These are phyloP conservation scores for Xiphias gladius DNA, from an alignment of 2,113 vertebrate genomes.

Conservation along the genomic window DNA sequence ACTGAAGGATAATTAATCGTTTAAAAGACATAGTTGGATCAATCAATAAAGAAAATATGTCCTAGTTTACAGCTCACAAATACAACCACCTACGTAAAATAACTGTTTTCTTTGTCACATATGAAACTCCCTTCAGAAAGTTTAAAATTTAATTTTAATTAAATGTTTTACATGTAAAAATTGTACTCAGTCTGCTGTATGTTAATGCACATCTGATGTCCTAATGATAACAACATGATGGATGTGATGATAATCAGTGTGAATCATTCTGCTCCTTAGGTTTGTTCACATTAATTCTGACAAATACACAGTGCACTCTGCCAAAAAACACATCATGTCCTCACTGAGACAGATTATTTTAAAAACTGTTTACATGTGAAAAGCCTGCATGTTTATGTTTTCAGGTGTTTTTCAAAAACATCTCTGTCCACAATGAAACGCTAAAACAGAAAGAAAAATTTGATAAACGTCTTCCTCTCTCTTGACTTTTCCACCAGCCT, in stretches of 20 bases:
- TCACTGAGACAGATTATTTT: slow-evolving; percentile 10
- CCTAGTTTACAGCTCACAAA: too few species aligned
- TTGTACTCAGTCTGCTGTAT: neutral
- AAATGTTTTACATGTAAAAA: neutral
- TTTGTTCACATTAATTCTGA: slow-evolving; percentile 37
- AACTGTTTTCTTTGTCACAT: too few species aligned
- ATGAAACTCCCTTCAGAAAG: too few species aligned
- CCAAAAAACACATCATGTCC: slow-evolving; percentile 18
- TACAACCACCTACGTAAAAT: too few species aligned
- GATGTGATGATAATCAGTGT: slow-evolving; percentile 1
- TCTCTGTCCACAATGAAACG: neutral
- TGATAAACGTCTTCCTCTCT: neutral
- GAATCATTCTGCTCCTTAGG: slow-evolving; percentile 25
- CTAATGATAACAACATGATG: neutral
- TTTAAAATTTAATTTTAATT: neutral
- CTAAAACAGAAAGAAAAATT: neutral
- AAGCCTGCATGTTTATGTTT: slow-evolving; percentile 1
- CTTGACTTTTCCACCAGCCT: neutral
- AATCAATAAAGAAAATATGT: too few species aligned
- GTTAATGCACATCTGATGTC: neutral
- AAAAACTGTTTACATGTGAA: slow-evolving; percentile 11
- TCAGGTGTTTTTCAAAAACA: slow-evolving; percentile 23
- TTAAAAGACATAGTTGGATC: too few species aligned
- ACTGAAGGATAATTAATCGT: too few species aligned
- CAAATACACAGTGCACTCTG: neutral